phyloP scores from a whole-genome alignment of 2,113 vertebrate genomes.

The Podarcis cretensis region DNA sequence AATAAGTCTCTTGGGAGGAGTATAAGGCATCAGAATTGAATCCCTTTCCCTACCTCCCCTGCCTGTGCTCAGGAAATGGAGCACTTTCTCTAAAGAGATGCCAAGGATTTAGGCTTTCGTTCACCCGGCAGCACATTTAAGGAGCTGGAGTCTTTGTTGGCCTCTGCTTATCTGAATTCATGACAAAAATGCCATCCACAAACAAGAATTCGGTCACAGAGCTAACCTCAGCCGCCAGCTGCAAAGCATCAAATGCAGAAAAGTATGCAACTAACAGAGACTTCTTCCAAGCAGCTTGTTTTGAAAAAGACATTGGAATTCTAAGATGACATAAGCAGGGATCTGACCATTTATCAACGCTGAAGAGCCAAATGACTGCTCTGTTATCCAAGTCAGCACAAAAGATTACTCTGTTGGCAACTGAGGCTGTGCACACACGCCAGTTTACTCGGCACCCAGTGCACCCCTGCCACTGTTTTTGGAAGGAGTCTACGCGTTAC shows the following conservation, averaged over 20 bases:
- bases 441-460: too few species aligned
- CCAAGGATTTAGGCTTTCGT: constrained; percentile 56
- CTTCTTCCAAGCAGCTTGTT: neutral
- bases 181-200: constrained; percentile 42
- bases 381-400: constrained; percentile 26
- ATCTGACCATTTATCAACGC: constrained; percentile 9
- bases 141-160: constrained; percentile 47
- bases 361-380: constrained; percentile 2
- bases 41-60: constrained; percentile 30
- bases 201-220: constrained; percentile 39
- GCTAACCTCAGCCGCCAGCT: constrained; percentile 42
- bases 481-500: too few species aligned
- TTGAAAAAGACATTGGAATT: constrained; percentile 20
- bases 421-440: neutral
- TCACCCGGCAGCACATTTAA: constrained; percentile 47
- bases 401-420: neutral
- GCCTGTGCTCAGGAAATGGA: constrained; percentile 42
- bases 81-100: constrained; percentile 38
- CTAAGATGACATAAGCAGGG: constrained; percentile 12
- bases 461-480: too few species aligned
- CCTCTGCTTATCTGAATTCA: constrained; percentile 47
- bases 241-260: constrained; percentile 2
- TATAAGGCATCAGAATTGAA: constrained; percentile 5
- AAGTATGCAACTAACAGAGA: constrained; percentile 13
- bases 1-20: constrained; percentile 17